Base-by-base conservation (phyloP, 1,140 invertebrate genomes). In the Tribolium castaneum region DNA sequence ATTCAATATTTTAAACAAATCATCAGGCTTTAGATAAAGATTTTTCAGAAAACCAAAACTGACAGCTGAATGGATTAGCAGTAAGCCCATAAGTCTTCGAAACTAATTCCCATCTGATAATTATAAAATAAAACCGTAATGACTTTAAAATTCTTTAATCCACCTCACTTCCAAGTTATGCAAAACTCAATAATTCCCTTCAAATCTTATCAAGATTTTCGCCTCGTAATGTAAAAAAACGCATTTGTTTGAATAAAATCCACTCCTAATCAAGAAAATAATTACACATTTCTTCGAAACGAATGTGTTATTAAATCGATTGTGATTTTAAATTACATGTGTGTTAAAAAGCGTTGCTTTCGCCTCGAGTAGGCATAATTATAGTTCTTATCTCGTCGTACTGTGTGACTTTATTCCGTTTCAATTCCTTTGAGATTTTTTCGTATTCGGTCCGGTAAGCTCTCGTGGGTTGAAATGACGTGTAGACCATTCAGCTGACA, bases 401-500 rank as follows among this genome's bases (percentile, higher is more conserved):
- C 19, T 62, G 16, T 54, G 75, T 80, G 75, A 80, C 75, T 80
- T 66, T 70, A 80, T 80, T 80, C 72, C 62, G 70, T 75, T 75
- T 35, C 66, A 77, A 72, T 72, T 77, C 62, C 75, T 51, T 50
- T 35, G 45, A 70, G 78, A 80, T 74, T 45, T 54, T 77, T 80
- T 74, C 62, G 75, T 70, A 80, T 74, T 77, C 45, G 45, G 52
- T 54, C 70, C 45, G 30, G 73, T 59, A 45, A 70, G 45, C 19
- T 66, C 73, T 54, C 25, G 49, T 50, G 59, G 59, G 25, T 72
- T 72, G 45, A 72, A 72, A 72, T 72, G 70, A 51, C 70, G 39
- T 72, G 72, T 66, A 76, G 34, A 75, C 74, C 78, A 62, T 76
- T 77, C 75, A 51, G 66, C 70, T 80, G 78, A 80, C 78, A 80